Evolutionary conservation across 2,888 invertebrate genomes (phyloP).

Genomic region (Carabus problematicus): DNA sequence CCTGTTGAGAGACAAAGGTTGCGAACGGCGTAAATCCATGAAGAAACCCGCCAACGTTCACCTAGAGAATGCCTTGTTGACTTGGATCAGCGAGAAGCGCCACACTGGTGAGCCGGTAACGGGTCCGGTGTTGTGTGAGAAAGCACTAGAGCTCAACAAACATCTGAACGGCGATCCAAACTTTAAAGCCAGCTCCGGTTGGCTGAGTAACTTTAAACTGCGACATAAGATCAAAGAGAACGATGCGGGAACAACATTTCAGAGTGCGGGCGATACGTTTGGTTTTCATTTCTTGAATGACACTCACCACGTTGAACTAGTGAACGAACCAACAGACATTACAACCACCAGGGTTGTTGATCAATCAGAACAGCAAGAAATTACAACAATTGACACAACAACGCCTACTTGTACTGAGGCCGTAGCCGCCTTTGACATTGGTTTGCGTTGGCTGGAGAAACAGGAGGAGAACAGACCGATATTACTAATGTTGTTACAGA

Average conservation of each 20-base stretch:
- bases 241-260: not conserved
- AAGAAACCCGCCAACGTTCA: not conserved
- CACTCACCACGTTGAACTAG: no score
- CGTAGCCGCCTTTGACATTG: no score
- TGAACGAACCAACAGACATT: no score
- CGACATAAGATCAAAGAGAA: constrained; percentile 1
- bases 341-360: no score
- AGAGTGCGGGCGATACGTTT: no score
- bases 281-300: no score
- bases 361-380: no score
- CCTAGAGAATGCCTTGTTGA: not conserved
- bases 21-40: constrained; percentile 1
- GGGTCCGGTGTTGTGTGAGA: constrained; percentile 1
- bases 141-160: constrained; percentile 1
- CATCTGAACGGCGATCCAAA: not conserved
- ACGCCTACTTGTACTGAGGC: no score
- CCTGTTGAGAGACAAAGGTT: not conserved
- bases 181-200: constrained; percentile 9
- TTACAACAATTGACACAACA: no score
- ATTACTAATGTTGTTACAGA: no score
- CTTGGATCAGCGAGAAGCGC: not conserved
- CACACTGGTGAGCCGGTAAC: not conserved
- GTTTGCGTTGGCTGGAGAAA: no score
- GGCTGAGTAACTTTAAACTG: constrained; percentile 6
- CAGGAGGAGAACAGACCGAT: no score